Base-by-base conservation (phyloP, 2,113 vertebrate genomes). In the Ameiurus melas region DNA sequence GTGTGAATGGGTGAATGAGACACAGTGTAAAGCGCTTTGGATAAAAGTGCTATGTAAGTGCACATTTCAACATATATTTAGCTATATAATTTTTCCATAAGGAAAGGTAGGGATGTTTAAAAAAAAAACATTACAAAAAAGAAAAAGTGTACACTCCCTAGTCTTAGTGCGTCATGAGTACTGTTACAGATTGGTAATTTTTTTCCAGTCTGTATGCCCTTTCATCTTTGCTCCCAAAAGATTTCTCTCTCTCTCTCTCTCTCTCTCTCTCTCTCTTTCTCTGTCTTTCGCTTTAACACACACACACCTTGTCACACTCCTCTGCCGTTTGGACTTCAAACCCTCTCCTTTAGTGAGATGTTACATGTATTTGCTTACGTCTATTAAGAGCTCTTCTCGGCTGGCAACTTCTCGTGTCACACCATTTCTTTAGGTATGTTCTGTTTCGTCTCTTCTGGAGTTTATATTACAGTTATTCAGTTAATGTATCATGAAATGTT, bases 241-340 rank as follows among this genome's bases (percentile, higher is more conserved):
- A 19, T 47, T 64, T 22, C 30, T 70, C 70, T 55, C 78, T 66
- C 81, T 43, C 57, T 55, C 78, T 75, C 79, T 62, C 55, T 85
- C 85, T 77, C 79, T 71, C 47, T 84, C 36, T 57, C 58, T 85
- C 85, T 55, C 85, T 68, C 88, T 87, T 73, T 79, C 57, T 81
- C 55, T 87, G 84, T 90, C 71, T 86, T 77, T 84, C 73, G 17
- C 71, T 71, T 78, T 58, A 43, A 30, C 81, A 43, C 57, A 75
- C 36, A 36, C 85, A 90, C 87, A 81, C 89, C 22, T 81, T 83
- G 55, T 53, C 30, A 57, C 83, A 82, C 81, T 73, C 68, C 90
- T 83, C 83, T 89, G 33, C 20, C n/a, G 73, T 90, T 92, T 92
- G 95, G 95, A 96, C 95, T 95, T 95, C 92, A 94, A 89, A 92